A percentile compares a stretch with the other conserved stretches of the same genome.
Evolutionary conservation across 2,888 invertebrate genomes (phyloP).

Genomic region (Catocala sponsa): DNA sequence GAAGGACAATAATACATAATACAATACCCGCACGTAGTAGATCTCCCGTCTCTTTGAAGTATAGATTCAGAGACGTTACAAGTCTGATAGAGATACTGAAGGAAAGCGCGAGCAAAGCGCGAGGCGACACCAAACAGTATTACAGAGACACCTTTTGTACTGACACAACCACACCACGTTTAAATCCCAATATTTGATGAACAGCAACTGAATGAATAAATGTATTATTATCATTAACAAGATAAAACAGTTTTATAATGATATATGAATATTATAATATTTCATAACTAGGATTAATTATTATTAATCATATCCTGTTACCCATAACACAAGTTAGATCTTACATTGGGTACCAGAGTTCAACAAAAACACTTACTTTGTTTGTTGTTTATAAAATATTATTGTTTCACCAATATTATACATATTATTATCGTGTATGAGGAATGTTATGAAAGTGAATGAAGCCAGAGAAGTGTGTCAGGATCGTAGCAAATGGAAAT

Average conservation of each 20-base stretch:
- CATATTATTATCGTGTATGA: no score
- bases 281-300: no score
- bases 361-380: no score
- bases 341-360: no score
- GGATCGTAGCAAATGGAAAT: no score
- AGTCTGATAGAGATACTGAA: conserved; percentile 29
- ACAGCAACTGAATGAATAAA: conserved; percentile 62
- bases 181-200: conserved; percentile 52
- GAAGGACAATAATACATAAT: conserved; percentile 2
- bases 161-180: conserved; percentile 77
- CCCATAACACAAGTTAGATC: no score
- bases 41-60: conserved; percentile 29
- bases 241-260: neutral
- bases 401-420: no score
- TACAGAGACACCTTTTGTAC: conserved; percentile 59
- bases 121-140: conserved; percentile 67
- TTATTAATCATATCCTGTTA: no score
- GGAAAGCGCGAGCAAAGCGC: conserved; percentile 75
- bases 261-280: neutral
- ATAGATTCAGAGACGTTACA: conserved; percentile 28
- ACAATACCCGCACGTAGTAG: neutral
- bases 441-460: no score
- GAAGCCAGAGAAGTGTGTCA: no score
- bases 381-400: no score
- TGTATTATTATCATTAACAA: conserved; percentile 18